Percentiles rank a stretch among this genome's conserved stretches.
phyloP scores from a whole-genome alignment of 2,797 vertebrate genomes.

The Emys orbicularis region DNA sequence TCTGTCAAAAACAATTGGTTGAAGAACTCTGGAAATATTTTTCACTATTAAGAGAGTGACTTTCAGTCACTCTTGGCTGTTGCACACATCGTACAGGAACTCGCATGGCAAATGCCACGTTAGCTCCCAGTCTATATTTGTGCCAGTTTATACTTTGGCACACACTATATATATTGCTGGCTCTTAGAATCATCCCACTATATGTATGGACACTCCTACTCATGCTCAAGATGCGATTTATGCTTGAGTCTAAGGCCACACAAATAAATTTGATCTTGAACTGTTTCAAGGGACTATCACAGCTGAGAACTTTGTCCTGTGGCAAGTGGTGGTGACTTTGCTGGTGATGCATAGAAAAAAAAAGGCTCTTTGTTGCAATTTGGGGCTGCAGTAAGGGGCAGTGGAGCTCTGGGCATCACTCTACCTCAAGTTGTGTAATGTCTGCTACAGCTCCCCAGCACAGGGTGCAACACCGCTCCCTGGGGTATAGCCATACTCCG shows the following conservation, averaged over 20 bases:
- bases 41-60: neutral
- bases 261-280: neutral
- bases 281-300: neutral
- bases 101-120: neutral
- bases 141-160: neutral
- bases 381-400: neutral
- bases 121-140: neutral
- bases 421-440: neutral
- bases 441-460: too few relatives aligned
- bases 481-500: fast-evolving
- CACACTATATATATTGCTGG: neutral
- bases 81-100: neutral
- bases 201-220: neutral
- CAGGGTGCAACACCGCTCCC: neutral
- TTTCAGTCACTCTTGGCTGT: slow-evolving; percentile 1
- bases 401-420: neutral
- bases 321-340: neutral
- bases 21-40: neutral
- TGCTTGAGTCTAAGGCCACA: neutral
- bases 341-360: neutral
- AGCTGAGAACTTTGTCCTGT: too few relatives aligned
- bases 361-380: neutral
- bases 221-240: neutral
- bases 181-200: neutral
- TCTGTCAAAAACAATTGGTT: neutral